Percentiles rank a stretch among this genome's conserved stretches.
Conservation (phyloP, 2,797 vertebrate genomes). For the Sebastes diploproa region DNA sequence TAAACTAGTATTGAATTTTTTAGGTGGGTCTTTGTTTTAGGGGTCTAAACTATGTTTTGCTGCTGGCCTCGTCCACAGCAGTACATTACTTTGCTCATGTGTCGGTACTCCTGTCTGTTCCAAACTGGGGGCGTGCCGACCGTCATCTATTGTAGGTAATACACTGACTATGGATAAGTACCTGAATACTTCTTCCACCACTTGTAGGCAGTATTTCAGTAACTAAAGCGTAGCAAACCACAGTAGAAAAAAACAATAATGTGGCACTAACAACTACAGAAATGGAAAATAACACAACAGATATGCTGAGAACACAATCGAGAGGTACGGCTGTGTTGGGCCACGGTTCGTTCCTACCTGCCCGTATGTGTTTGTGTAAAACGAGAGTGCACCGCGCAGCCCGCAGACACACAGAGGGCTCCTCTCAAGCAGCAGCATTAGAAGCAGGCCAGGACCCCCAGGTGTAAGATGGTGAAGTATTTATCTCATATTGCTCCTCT, state of each 20-base stretch:
- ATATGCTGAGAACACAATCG: background rate
- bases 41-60: no score
- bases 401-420: constrained; percentile 44
- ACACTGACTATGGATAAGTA: no score
- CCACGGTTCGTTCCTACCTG: background rate
- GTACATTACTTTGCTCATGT: no score
- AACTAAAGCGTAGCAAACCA: background rate
- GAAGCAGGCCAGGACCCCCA: constrained; percentile 67
- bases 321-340: background rate
- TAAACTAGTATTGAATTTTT: rapidly evolving
- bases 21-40: no score
- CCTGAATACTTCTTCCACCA: background rate
- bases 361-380: constrained; percentile 35
- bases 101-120: no score
- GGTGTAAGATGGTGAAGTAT: constrained; percentile 76
- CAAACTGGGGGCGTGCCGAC: no score
- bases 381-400: constrained; percentile 19
- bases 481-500: constrained; percentile 77
- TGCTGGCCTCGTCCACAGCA: no score
- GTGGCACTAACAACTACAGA: background rate
- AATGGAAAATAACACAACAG: background rate
- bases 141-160: no score
- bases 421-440: constrained; percentile 63
- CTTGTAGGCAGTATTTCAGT: background rate
- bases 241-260: background rate